Conservation (phyloP, 2,888 invertebrate genomes). For the Alloplasta piceator region DNA sequence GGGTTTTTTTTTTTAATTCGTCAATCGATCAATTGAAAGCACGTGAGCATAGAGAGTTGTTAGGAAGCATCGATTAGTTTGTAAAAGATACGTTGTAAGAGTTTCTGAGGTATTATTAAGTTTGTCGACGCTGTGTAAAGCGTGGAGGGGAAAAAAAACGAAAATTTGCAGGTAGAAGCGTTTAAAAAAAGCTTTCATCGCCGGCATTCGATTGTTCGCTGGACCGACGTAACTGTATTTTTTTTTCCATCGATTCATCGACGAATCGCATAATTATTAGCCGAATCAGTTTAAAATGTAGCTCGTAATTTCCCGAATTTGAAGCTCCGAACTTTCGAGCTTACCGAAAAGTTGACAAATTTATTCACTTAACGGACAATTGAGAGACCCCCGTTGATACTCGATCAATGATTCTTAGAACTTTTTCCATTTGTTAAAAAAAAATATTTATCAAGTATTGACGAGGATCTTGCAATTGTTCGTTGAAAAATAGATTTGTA, state of each 20-base stretch:
- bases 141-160: constrained; percentile 5
- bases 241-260: constrained; percentile 10
- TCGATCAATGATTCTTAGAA: no score
- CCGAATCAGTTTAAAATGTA: constrained; percentile 9
- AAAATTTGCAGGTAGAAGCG: constrained; percentile 40
- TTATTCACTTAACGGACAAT: no score
- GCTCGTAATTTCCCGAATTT: background rate
- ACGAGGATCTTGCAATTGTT: no score
- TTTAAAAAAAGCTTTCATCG: constrained; percentile 23
- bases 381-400: no score
- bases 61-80: constrained; percentile 10
- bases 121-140: constrained; percentile 15
- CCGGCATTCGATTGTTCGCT: constrained; percentile 22
- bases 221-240: background rate
- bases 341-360: no score
- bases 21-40: no score
- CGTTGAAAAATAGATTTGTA: no score
- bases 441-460: no score
- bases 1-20: background rate
- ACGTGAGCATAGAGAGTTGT: background rate
- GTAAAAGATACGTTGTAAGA: constrained; percentile 49
- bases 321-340: no score
- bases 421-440: no score
- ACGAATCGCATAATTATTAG: background rate
- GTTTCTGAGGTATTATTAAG: constrained; percentile 51